Evolutionary conservation across 2,888 invertebrate species (phyloP).

Genomic region (Quadroppia sp.): DNA sequence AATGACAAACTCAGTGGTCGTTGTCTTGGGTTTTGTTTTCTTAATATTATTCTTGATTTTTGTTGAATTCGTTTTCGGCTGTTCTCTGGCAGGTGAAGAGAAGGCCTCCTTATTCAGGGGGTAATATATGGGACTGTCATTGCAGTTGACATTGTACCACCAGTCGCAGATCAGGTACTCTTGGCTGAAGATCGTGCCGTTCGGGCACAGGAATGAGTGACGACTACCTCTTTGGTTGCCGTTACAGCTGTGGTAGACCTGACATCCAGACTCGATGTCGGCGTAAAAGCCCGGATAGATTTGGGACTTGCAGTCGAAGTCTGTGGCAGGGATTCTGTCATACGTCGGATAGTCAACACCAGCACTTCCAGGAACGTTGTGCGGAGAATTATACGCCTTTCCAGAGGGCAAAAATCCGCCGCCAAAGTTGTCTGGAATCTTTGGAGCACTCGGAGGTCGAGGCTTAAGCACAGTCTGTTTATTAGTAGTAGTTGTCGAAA

Average conservation of each 20-base stretch:
- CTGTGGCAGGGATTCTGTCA: constrained; percentile 37
- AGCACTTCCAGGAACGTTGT: constrained; percentile 42
- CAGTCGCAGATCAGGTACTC: constrained; percentile 47
- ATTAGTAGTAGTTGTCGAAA: background rate
- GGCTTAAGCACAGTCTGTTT: background rate
- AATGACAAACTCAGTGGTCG: constrained; percentile 28
- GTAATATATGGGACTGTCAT: constrained; percentile 33
- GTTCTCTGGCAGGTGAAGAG: background rate
- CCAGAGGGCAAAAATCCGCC: constrained; percentile 27
- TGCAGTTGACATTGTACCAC: constrained; percentile 47
- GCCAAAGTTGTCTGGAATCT: constrained; percentile 39
- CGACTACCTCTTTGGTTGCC: constrained; percentile 35
- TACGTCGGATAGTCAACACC: constrained; percentile 43
- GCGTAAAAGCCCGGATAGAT: constrained; percentile 42
- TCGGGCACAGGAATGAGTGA: constrained; percentile 45
- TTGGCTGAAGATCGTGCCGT: constrained; percentile 47
- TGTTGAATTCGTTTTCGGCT: background rate
- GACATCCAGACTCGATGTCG: constrained; percentile 43
- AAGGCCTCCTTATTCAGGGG: constrained; percentile 42
- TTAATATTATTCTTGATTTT: background rate
- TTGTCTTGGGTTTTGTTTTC: constrained; percentile 18
- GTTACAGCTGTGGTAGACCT: constrained; percentile 44
- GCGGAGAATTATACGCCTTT: background rate
- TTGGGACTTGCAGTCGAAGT: constrained; percentile 38
- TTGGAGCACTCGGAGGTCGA: constrained; percentile 35